Conservation (phyloP, 2,888 invertebrate genomes). For the Heliconius sara region DNA sequence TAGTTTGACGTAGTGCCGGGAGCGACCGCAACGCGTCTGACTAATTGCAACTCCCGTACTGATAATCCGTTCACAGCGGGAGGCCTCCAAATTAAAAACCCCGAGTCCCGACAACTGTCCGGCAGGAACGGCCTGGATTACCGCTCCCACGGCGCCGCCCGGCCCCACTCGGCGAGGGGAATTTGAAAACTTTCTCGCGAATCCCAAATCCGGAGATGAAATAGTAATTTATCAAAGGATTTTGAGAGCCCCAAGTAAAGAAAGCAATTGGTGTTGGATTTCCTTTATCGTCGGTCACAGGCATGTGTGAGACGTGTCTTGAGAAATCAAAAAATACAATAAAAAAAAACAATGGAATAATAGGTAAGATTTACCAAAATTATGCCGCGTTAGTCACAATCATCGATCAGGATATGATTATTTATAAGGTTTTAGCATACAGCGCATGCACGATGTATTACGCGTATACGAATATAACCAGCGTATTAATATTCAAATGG, state of each 20-base stretch:
- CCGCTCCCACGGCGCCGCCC: constrained; percentile 62
- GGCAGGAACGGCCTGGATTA: constrained; percentile 68
- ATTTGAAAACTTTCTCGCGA: constrained; percentile 69
- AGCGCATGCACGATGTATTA: constrained; percentile 67
- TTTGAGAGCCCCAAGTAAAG: constrained; percentile 72
- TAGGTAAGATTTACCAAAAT: not conserved
- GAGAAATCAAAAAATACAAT: not conserved
- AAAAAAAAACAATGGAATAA: not conserved
- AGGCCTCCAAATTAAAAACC: constrained; percentile 81
- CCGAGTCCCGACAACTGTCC: constrained; percentile 66
- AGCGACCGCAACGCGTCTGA: constrained; percentile 64
- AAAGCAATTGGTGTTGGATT: constrained; percentile 64
- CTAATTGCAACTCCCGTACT: constrained; percentile 76
- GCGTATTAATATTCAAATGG: constrained; percentile 78
- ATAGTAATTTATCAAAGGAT: constrained; percentile 84
- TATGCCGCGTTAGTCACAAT: not conserved
- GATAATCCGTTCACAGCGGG: constrained; percentile 82
- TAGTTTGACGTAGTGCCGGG: constrained; percentile 55
- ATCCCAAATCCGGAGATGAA: constrained; percentile 78
- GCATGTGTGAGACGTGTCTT: constrained; percentile 49
- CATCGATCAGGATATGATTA: constrained; percentile 52
- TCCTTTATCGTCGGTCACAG: constrained; percentile 72
- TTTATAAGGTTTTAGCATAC: constrained; percentile 66
- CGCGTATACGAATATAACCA: constrained; percentile 66
- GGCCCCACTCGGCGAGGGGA: constrained; percentile 61